These are phyloP conservation scores for Palythoa caribaeorum DNA, from an alignment of 92 coral and sea anemone species.

Conservation along the genomic window DNA sequence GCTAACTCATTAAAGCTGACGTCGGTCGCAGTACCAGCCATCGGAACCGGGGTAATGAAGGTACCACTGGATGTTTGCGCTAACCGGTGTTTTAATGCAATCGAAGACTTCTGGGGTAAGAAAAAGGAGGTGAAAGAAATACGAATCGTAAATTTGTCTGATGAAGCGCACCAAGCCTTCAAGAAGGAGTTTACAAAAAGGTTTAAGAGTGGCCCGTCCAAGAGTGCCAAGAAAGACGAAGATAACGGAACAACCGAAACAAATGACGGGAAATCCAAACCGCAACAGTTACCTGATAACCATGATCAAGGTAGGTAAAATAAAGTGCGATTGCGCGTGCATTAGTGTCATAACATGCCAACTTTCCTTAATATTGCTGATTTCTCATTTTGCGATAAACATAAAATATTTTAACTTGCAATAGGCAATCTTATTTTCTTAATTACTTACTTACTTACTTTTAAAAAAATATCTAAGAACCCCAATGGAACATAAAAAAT, in stretches of 20 bases:
- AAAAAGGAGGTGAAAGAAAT: conserved; percentile 10
- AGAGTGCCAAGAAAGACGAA: background rate
- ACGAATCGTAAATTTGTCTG: conserved; percentile 42
- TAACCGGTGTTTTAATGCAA: conserved; percentile 36
- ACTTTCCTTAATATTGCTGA: background rate
- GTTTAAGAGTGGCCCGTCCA: conserved; percentile 17
- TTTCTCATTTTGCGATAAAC: too few species aligned
- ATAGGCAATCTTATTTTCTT: too few species aligned
- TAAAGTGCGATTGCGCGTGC: background rate
- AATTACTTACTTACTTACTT: too few species aligned
- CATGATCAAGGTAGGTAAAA: background rate
- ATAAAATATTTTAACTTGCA: too few species aligned
- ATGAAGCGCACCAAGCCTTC: conserved; percentile 19
- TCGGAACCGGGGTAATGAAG: conserved; percentile 38
- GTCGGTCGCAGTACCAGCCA: conserved; percentile 59
- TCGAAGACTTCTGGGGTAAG: conserved; percentile 32
- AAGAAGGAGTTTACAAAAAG: conserved; percentile 50
- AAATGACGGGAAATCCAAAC: background rate
- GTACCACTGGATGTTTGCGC: conserved; percentile 52
- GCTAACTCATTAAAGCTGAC: conserved; percentile 13
- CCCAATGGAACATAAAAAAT: too few species aligned
- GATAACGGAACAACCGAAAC: background rate
- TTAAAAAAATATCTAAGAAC: too few species aligned
- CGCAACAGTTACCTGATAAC: background rate
- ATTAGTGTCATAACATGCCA: background rate